Evolutionary conservation across 1,140 invertebrate genomes (phyloP), one percentile per base, ranked within the genome.

Genomic region (Physella acuta): DNA sequence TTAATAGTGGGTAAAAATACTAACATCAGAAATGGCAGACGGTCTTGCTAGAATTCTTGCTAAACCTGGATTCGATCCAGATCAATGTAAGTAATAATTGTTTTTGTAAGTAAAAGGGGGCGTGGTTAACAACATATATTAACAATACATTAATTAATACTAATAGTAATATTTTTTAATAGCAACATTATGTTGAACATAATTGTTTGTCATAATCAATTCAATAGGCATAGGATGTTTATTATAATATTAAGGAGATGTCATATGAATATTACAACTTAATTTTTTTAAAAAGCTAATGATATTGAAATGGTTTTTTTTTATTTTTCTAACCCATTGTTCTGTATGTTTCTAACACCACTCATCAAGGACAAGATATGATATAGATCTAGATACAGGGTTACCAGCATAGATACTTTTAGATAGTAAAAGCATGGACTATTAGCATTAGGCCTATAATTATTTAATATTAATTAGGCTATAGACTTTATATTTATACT

Each of bases 11-110:
- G n/a, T n/a, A n/a, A n/a, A n/a, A n/a, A 44, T 44, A 44, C 8
- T 11, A 44, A 11, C 39, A 11, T 44, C 1, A 62, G 11, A 24
- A 69, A 72, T 72, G 68, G 65, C 53, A 33, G 73, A 75, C 58
- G 77, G 80, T 8, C 66, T 83, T 17, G 79, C 79, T 28, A 71
- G 78, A 73, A 76, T 82, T 61, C 71, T 83, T 26, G 75, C 79
- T n/a, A 77, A 78, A 58, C 63, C 72, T 37, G 75, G 72, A 24
- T 83, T 80, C 75, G 77, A 83, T 69, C 72, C 81, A 24, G 79
- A 82, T 65, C 61, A 73, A 34, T 83, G 81, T 82, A 75, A 75
- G 77, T 71, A 36, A 56, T 31, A 20, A n/a, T 44, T 24, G 26
- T 31, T 39, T 20, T 31, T 8, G 30, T 34, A 17, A n/a, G 26